Evolutionary conservation across 2,797 vertebrate species (phyloP).

Genomic region (Odontamblyopus lacepedii): DNA sequence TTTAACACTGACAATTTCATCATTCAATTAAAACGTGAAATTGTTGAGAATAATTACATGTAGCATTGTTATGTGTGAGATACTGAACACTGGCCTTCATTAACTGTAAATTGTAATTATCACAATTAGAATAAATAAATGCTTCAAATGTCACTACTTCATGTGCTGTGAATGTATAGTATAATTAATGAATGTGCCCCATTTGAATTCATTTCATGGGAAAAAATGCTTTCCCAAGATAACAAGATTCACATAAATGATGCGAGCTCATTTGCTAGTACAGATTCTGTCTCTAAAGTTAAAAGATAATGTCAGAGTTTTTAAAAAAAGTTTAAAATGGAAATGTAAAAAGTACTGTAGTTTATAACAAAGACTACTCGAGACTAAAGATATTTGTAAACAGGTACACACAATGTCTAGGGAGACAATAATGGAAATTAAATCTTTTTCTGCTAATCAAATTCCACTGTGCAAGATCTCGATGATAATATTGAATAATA

Average conservation of each 20-base stretch:
- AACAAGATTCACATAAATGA: neutral
- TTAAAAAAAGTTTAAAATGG: neutral
- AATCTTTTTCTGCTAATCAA: no score
- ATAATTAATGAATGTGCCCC: neutral
- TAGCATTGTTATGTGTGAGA: neutral
- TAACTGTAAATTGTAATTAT: neutral
- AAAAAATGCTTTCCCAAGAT: neutral
- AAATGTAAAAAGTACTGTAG: neutral
- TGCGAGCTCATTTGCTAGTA: neutral
- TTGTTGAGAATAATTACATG: neutral
- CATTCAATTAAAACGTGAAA: conserved; percentile 4
- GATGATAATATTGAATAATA: no score
- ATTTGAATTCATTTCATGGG: neutral
- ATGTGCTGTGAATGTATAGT: neutral
- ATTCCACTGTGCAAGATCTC: no score
- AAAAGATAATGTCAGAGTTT: neutral
- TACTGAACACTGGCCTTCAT: neutral
- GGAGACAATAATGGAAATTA: no score
- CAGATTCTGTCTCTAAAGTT: neutral
- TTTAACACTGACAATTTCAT: neutral
- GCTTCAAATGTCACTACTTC: neutral
- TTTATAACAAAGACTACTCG: neutral
- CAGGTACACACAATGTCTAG: no score
- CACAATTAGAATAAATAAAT: conserved; percentile 7
- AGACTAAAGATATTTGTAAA: neutral